Base-by-base conservation (phyloP, 2,797 vertebrate genomes). In the Ibycter americanus region DNA sequence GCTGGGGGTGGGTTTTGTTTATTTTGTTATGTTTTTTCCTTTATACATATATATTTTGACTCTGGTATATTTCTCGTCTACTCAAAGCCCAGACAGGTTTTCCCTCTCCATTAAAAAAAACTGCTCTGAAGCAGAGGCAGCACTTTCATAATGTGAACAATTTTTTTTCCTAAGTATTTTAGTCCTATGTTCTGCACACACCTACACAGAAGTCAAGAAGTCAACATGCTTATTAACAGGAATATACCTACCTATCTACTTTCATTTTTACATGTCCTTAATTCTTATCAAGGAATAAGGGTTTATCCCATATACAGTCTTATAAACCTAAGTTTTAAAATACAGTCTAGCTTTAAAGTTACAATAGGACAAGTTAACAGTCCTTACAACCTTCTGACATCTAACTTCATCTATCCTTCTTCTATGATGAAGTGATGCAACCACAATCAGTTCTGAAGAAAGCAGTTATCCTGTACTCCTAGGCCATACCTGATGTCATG, bases 41-140 rank as follows among this genome's bases (percentile, higher is more conserved):
- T 74, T 63, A 52, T 46, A 77, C 26, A 38, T 38, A 51, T n/a
- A 36, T 71, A 80, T 47, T 84, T 77, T 36, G 49, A 27, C 31
- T 66, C 11, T 77, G 12, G 11, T 42, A 5, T 58, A 76, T 31
- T 83, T 66, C 46, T 86, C 29, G 54, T 29, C 22, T 66, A 36
- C 67, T 72, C 58, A 65, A 65, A 70, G 72, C 13, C 44, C 49
- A 34, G 86, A 76, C 3, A 79, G 15, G 31, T 44, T 77, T 91
- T 46, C 19, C 23, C 20, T 61, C 46, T 42, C 27, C 29, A 27
- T 26, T 13, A 63, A 89, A 85, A 10, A 5, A 36, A 82, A 44
- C 22, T 47, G 31, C 15, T 89, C 66, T 59, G 44, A 90, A 89
- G 83, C 25, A 70, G 44, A 90, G 87, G 83, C 25, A 66, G 74